These are phyloP conservation scores for Erynnis tages DNA, from an alignment of 2,888 invertebrate species.

Conservation along the genomic window DNA sequence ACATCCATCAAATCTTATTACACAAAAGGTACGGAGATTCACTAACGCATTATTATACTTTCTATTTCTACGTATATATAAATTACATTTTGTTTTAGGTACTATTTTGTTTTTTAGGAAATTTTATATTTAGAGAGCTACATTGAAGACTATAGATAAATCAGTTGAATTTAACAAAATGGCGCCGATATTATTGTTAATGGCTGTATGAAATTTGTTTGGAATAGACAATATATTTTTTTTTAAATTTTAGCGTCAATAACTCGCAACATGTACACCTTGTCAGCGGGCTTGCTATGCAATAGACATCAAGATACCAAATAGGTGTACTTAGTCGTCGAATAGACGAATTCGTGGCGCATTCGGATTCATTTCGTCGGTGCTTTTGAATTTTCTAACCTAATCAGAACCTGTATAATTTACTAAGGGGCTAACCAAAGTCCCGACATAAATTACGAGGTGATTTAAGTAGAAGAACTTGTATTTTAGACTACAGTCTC, in stretches of 20 bases:
- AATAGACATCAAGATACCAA: conserved; percentile 31
- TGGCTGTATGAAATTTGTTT: conserved; percentile 3
- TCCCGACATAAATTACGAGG: conserved; percentile 80
- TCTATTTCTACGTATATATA: conserved; percentile 35
- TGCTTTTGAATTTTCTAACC: conserved; percentile 72
- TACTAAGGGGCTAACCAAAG: conserved; percentile 61
- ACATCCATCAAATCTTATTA: conserved; percentile 39
- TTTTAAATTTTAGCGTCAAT: conserved; percentile 11
- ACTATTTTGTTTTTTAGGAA: conserved; percentile 28
- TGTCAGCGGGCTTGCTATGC: conserved; percentile 20
- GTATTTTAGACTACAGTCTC: conserved; percentile 61
- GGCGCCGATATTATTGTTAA: conserved; percentile 7
- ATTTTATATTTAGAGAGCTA: conserved; percentile 23
- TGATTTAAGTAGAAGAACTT: conserved; percentile 80
- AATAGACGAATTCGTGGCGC: conserved; percentile 58
- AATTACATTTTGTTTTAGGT: conserved; percentile 49
- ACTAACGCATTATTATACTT: conserved; percentile 53
- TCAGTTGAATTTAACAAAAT: conserved; percentile 13
- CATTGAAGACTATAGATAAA: conserved; percentile 18
- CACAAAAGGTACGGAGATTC: conserved; percentile 73
- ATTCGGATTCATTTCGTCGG: conserved; percentile 59
- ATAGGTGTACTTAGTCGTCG: conserved; percentile 40
- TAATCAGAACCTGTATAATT: conserved; percentile 83
- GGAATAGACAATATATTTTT: conserved; percentile 10
- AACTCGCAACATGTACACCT: conserved; percentile 24